These are phyloP conservation scores for Aporrectodea caliginosa DNA, from an alignment of 1,140 invertebrate species.

Conservation along the genomic window DNA sequence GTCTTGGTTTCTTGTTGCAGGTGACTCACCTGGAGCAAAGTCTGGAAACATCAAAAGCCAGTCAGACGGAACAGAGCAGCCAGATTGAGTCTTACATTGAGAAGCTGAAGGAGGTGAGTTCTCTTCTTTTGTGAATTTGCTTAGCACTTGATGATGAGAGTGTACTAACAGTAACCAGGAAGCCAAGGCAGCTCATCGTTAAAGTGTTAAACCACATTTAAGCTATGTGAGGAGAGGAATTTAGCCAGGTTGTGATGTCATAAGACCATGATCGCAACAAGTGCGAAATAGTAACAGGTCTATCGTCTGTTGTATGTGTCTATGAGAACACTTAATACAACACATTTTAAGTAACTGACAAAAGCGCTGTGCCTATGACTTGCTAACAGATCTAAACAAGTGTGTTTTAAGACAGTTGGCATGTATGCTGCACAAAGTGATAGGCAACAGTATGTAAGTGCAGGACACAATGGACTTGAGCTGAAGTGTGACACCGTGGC, in stretches of 20 bases:
- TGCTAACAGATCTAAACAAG: no score
- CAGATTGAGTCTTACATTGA: constrained; percentile 71
- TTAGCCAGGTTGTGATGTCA: not conserved
- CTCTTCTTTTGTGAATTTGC: constrained; percentile 20
- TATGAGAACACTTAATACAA: no score
- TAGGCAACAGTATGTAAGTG: no score
- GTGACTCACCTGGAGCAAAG: constrained; percentile 40
- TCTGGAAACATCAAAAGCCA: constrained; percentile 62
- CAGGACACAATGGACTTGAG: no score
- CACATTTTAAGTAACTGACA: no score
- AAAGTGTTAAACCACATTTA: not conserved
- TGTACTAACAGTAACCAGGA: not conserved
- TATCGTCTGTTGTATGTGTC: no score
- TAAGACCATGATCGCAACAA: not conserved
- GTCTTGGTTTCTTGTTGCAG: constrained; percentile 32
- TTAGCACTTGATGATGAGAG: not conserved
- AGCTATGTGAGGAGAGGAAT: not conserved
- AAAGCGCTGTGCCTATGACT: no score
- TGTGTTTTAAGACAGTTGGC: no score
- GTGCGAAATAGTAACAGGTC: no score
- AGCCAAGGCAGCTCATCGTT: no score
- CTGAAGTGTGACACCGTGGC: no score
- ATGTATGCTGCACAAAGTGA: no score
- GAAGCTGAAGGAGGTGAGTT: constrained; percentile 63
- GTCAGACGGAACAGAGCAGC: constrained; percentile 64